Percentiles rank a stretch among this genome's conserved stretches.
Evolutionary conservation across 1,140 invertebrate species (phyloP).

Genomic region (Proctacanthus coquilletti): DNA sequence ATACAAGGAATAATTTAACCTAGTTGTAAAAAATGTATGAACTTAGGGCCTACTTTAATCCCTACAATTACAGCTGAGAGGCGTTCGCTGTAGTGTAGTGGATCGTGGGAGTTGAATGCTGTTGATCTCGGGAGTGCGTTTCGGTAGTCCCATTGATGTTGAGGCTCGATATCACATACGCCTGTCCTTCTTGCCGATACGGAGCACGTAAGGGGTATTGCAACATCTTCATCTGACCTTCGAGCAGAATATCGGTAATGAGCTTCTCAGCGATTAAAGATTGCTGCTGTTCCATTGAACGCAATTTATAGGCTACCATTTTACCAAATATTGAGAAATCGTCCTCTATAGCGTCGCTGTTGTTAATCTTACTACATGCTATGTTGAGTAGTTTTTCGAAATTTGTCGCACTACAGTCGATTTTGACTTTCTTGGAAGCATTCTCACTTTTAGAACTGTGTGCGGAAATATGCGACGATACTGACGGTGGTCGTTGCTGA

Average conservation of each 20-base stretch:
- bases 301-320: constrained; percentile 29
- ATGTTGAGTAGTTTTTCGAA: constrained; percentile 20
- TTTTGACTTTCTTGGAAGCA: constrained; percentile 9
- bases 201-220: no score
- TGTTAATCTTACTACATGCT: constrained; percentile 18
- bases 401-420: constrained; percentile 18
- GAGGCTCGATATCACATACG: not conserved
- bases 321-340: constrained; percentile 30
- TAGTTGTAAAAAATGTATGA: no score
- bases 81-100: not conserved
- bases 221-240: constrained; percentile 33
- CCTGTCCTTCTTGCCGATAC: not conserved
- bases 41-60: not conserved
- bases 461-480: not conserved
- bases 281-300: constrained; percentile 28
- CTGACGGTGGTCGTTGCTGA: not conserved
- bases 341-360: constrained; percentile 17
- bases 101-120: not conserved
- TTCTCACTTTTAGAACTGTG: not conserved
- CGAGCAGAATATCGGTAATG: constrained; percentile 30
- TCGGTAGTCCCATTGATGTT: not conserved
- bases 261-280: constrained; percentile 30
- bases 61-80: not conserved
- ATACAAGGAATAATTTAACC: no score
- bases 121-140: not conserved